These are phyloP conservation scores for Cathartes aura DNA, from an alignment of 2,113 vertebrate genomes.

Conservation along the genomic window DNA sequence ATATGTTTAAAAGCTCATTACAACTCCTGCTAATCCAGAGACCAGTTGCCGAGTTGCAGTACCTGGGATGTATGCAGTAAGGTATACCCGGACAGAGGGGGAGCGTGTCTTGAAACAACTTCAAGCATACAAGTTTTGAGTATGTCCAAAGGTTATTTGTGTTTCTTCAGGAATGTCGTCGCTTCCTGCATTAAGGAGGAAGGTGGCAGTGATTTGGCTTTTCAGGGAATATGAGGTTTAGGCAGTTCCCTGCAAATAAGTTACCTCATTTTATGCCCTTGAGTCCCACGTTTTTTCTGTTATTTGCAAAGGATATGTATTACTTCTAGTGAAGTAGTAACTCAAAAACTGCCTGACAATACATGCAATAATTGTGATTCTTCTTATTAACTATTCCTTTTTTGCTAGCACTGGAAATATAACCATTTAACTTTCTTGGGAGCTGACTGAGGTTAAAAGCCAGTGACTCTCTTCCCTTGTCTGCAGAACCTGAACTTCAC, in stretches of 20 bases:
- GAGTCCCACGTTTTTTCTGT: background rate
- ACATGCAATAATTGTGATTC: background rate
- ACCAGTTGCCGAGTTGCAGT: background rate
- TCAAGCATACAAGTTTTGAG: background rate
- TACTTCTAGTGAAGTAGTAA: background rate
- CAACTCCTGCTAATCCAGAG: background rate
- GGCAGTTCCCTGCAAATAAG: background rate
- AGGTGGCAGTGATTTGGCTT: background rate
- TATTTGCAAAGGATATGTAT: background rate
- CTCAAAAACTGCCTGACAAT: background rate
- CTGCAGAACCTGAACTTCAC: slow-evolving; percentile 97
- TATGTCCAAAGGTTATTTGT: background rate
- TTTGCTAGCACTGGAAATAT: background rate
- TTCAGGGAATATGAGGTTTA: background rate
- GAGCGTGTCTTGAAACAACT: background rate
- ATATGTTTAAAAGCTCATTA: background rate
- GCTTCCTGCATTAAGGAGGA: background rate
- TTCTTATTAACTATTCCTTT: background rate
- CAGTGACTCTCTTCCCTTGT: background rate
- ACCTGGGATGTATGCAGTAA: rapidly evolving
- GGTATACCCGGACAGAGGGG: background rate
- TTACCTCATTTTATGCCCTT: background rate
- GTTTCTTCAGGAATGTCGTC: background rate
- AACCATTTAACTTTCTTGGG: background rate
- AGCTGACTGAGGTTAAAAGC: background rate